These are phyloP conservation scores for Mystacornis crossleyi DNA, from an alignment of 2,113 vertebrate genomes.

Conservation along the genomic window DNA sequence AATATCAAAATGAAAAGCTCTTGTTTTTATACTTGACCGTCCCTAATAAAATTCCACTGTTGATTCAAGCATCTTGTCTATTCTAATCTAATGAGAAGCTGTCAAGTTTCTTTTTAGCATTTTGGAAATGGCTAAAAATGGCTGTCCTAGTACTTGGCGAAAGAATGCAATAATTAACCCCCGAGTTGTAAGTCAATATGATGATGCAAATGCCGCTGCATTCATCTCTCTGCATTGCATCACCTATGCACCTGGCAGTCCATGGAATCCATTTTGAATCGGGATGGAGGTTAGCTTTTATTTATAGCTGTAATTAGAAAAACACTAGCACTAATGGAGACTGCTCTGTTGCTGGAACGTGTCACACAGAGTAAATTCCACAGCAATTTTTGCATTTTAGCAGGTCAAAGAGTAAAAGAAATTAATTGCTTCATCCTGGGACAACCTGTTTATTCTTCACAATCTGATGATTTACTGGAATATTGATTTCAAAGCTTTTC, in stretches of 20 bases:
- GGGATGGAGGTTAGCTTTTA: not conserved
- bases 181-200: not conserved
- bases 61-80: conserved; percentile 14
- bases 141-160: not conserved
- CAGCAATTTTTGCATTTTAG: conserved; percentile 34
- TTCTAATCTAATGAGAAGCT: conserved; percentile 51
- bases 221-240: not conserved
- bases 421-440: not conserved
- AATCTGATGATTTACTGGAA: not conserved
- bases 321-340: conserved; percentile 9
- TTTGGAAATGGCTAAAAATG: conserved; percentile 36
- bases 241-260: conserved; percentile 1
- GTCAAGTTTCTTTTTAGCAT: conserved; percentile 35
- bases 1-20: conserved; percentile 46
- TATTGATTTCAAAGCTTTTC: not conserved
- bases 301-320: conserved; percentile 43
- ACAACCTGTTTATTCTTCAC: not conserved
- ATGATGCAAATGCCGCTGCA: not conserved
- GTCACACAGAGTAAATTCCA: conserved; percentile 31
- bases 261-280: conserved; percentile 5
- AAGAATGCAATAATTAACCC: conserved; percentile 42
- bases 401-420: not conserved
- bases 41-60: conserved; percentile 24
- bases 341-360: not conserved
- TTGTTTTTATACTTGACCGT: not conserved